Evolutionary conservation across 53 echinoderm and acorn worm genomes (phyloP).

Genomic region (Echinometra lucunter): DNA sequence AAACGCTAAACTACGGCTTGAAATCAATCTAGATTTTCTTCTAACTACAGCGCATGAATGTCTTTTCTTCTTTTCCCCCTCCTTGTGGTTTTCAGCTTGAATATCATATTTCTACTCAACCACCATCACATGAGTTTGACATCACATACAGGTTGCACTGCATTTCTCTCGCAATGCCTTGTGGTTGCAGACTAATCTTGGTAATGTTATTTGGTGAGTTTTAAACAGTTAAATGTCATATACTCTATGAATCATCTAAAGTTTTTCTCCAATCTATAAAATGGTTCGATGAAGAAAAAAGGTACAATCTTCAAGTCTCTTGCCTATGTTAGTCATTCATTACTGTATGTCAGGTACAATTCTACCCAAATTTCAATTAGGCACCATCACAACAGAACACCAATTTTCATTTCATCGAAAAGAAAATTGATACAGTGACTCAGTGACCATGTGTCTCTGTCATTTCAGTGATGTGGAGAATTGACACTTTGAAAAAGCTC

Average conservation of each 20-base stretch:
- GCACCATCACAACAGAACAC: constrained; percentile 21
- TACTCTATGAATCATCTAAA: not conserved
- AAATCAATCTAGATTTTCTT: not conserved
- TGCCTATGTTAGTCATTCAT: not conserved
- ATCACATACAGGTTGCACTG: not conserved
- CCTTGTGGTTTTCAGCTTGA: not conserved
- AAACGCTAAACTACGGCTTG: not conserved
- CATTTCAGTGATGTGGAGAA: not conserved
- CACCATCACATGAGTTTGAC: not conserved
- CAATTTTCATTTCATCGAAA: not conserved
- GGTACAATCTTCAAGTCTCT: not conserved
- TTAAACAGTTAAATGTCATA: not conserved
- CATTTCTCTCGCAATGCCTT: not conserved
- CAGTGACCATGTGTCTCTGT: not conserved
- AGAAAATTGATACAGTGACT: not conserved
- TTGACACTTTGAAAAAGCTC: not conserved
- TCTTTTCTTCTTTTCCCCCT: not conserved
- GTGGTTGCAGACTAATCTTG: not conserved
- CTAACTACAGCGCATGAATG: constrained; percentile 9
- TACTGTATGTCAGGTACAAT: not conserved
- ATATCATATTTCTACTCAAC: not conserved
- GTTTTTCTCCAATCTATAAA: not conserved
- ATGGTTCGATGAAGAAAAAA: not conserved
- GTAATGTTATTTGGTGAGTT: not conserved
- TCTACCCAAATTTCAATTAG: not conserved